Base-by-base conservation (phyloP, 2,113 vertebrate genomes). In the Scortum barcoo region DNA sequence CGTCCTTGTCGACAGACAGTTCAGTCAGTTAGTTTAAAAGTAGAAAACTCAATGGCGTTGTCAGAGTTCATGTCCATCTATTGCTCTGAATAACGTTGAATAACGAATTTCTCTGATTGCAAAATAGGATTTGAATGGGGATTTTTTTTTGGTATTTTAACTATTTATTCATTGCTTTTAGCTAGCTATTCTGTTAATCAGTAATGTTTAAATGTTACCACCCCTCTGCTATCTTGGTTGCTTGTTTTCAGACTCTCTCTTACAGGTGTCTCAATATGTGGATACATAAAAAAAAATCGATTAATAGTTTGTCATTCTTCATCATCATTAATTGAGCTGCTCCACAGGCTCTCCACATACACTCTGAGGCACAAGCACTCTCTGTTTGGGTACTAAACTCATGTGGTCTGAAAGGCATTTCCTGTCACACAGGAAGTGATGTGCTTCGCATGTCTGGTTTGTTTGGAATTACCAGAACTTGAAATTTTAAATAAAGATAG, bases 21-120 rank as follows among this genome's bases (percentile, higher is more conserved):
- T 51, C 56, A 19, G 48, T 44, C n/a, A 7, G 24, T 38, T 57
- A 36, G 51, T 50, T 9, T 8, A 10, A 0, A 44, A 19, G 42
- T 70, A 17, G 54, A 60, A 68, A 66, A 17, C 14, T 42, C 22
- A 53, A 16, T 50, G 40, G 28, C 33, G 24, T 24, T 54, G 50
- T 14, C 13, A 33, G 8, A 38, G 28, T 7, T 58, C 30, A 53
- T n/a, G 3, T 12, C 16, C n/a, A 38, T 56, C n/a, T 40, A 16
- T 26, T 72, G 51, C 60, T 20, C 26, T 24, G 36, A 71, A 62
- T n/a, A 3, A 2, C 7, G 13, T 16, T 44, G 58, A 58, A 7
- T 42, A 28, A n/a, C n/a, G 26, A 62, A 51, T 38, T 16, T 73
- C 40, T 69, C n/a, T 42, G 63, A 56, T 75, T 79, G 56, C 44